phyloP scores from a whole-genome alignment of 2,888 invertebrate species.

The Galeruca laticollis region DNA sequence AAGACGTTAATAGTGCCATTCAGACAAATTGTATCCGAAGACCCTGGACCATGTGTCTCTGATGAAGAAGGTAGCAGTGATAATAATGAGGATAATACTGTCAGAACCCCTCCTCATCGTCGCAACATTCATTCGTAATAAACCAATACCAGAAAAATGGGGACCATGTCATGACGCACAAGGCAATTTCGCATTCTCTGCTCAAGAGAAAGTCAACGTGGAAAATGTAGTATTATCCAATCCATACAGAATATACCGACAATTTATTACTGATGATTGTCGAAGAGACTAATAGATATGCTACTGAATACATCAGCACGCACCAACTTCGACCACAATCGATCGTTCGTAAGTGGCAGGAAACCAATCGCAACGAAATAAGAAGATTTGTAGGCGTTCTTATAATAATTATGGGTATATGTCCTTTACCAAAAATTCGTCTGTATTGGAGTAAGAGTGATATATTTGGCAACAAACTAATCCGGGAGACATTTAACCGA shows the following conservation, averaged over 20 bases:
- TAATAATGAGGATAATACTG: slow-evolving; percentile 2
- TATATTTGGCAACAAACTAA: too few relatives aligned
- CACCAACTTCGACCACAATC: neutral
- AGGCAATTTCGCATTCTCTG: too few relatives aligned
- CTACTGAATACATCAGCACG: neutral
- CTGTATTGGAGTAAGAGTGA: neutral
- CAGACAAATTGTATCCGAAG: slow-evolving; percentile 2
- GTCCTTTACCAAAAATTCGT: too few relatives aligned
- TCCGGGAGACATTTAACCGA: too few relatives aligned
- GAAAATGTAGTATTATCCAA: too few relatives aligned
- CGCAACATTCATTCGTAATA: slow-evolving; percentile 10
- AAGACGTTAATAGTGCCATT: neutral
- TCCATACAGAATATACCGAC: too few relatives aligned
- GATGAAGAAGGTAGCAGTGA: neutral
- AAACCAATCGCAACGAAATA: neutral
- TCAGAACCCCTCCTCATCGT: slow-evolving; percentile 6
- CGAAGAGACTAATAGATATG: neutral
- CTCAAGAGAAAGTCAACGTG: too few relatives aligned
- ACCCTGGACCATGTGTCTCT: neutral
- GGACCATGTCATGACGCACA: neutral
- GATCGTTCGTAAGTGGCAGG: neutral
- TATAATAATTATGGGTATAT: too few relatives aligned
- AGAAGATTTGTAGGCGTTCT: too few relatives aligned
- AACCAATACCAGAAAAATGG: neutral
- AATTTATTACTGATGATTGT: neutral